Percentiles rank a stretch among this genome's conserved stretches.
These are phyloP conservation scores for Gila orcuttii DNA, from an alignment of 2,113 vertebrate genomes.

Conservation along the genomic window DNA sequence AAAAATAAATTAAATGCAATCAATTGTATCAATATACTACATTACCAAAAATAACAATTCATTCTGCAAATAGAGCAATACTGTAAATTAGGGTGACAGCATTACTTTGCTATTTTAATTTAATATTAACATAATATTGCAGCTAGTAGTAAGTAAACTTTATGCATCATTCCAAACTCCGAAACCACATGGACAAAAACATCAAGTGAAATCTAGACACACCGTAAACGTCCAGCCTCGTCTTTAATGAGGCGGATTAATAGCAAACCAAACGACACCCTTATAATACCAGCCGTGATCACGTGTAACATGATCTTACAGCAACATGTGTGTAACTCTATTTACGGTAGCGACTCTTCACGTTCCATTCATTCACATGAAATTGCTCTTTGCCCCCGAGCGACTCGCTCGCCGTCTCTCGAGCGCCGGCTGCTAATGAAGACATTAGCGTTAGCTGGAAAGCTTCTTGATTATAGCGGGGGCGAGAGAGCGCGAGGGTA, in stretches of 20 bases:
- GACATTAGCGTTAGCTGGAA: conserved; percentile 54
- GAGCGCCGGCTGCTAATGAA: conserved; percentile 39
- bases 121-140: background rate
- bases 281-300: background rate
- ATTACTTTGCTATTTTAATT: background rate
- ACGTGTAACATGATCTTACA: background rate
- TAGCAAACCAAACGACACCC: background rate
- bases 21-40: background rate
- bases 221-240: background rate
- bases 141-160: background rate
- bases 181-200: background rate
- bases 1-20: background rate
- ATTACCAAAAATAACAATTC: background rate
- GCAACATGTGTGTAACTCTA: conserved; percentile 19
- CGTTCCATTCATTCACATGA: background rate
- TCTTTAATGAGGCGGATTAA: background rate
- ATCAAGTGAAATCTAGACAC: background rate
- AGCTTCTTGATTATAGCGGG: conserved; percentile 50
- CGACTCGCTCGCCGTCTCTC: background rate
- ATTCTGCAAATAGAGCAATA: background rate
- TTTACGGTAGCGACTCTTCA: background rate
- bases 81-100: background rate
- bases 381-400: background rate
- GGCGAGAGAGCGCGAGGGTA: background rate
- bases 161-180: background rate